Conservation (phyloP, 2,888 invertebrate species). For the Volucella bombylans region DNA sequence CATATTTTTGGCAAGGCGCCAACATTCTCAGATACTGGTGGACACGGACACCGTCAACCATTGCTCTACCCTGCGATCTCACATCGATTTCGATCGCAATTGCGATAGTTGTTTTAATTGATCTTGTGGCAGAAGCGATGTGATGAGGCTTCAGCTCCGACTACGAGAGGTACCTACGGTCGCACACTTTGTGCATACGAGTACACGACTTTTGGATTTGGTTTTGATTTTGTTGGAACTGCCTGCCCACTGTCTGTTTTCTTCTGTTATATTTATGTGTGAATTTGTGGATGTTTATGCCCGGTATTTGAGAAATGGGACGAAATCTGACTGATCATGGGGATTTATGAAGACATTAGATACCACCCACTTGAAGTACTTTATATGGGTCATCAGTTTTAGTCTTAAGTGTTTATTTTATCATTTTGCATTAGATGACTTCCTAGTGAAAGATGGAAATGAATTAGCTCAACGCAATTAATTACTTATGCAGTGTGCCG, state of each 20-base stretch:
- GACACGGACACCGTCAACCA: slow-evolving; percentile 27
- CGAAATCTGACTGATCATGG: slow-evolving; percentile 17
- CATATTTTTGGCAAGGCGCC: slow-evolving; percentile 57
- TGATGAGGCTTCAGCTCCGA: slow-evolving; percentile 59
- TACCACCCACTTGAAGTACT: slow-evolving; percentile 45
- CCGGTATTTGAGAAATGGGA: slow-evolving; percentile 32
- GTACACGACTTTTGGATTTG: slow-evolving; percentile 14
- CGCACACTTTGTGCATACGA: slow-evolving; percentile 43
- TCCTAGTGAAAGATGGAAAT: no score
- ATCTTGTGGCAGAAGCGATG: slow-evolving; percentile 62
- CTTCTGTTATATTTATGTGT: slow-evolving; percentile 15
- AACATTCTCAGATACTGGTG: slow-evolving; percentile 32
- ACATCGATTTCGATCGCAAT: slow-evolving; percentile 34
- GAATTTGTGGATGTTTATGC: neutral
- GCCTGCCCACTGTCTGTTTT: slow-evolving; percentile 31
- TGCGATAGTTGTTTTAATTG: slow-evolving; percentile 68
- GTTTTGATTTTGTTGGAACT: slow-evolving; percentile 41
- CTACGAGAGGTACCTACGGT: slow-evolving; percentile 17
- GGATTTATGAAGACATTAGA: slow-evolving; percentile 48
- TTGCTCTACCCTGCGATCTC: slow-evolving; percentile 41
- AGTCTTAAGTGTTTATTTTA: neutral
- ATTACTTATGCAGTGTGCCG: no score
- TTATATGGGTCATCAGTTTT: slow-evolving; percentile 39
- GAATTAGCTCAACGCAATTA: no score
- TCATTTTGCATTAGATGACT: neutral